Percentiles rank a stretch among this genome's conserved stretches.
Conservation (phyloP, 1,140 invertebrate genomes). For the Lethocerus indicus region DNA sequence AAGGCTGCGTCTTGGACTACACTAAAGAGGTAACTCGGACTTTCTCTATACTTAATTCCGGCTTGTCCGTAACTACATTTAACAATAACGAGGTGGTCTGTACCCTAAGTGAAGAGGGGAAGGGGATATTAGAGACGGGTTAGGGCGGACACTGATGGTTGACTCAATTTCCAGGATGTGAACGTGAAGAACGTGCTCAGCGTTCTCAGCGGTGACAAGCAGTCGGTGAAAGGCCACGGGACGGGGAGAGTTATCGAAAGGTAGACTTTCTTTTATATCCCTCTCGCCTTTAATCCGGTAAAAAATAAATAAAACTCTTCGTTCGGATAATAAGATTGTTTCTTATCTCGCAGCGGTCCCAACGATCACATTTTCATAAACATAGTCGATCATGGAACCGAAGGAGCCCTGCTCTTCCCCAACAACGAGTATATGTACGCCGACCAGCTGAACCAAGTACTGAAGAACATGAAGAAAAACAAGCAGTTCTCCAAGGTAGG, state of each 20-base stretch:
- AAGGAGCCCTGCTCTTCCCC: slow-evolving; percentile 39
- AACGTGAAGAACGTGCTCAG: slow-evolving; percentile 35
- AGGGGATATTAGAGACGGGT: too few species aligned
- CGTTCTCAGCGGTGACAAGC: slow-evolving; percentile 31
- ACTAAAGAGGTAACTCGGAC: slow-evolving; percentile 24
- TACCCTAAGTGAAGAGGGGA: too few species aligned
- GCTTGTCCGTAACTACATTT: too few species aligned
- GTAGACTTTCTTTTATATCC: slow-evolving; percentile 18
- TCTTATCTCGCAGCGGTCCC: slow-evolving; percentile 28
- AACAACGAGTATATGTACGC: slow-evolving; percentile 20
- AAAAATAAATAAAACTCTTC: neutral
- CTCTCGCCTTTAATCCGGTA: neutral
- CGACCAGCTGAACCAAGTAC: slow-evolving; percentile 20
- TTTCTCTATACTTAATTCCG: neutral
- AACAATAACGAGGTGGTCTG: too few species aligned
- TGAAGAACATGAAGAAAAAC: slow-evolving; percentile 30
- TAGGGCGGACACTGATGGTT: neutral
- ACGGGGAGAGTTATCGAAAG: slow-evolving; percentile 34
- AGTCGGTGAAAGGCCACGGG: slow-evolving; percentile 26
- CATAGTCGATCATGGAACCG: slow-evolving; percentile 45
- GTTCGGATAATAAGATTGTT: neutral
- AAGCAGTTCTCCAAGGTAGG: slow-evolving; percentile 28
- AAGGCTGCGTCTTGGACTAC: slow-evolving; percentile 39
- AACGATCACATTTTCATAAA: slow-evolving; percentile 44
- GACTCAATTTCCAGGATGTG: slow-evolving; percentile 25